Conservation (phyloP, 2,113 vertebrate species). For the Zapornia atra region DNA sequence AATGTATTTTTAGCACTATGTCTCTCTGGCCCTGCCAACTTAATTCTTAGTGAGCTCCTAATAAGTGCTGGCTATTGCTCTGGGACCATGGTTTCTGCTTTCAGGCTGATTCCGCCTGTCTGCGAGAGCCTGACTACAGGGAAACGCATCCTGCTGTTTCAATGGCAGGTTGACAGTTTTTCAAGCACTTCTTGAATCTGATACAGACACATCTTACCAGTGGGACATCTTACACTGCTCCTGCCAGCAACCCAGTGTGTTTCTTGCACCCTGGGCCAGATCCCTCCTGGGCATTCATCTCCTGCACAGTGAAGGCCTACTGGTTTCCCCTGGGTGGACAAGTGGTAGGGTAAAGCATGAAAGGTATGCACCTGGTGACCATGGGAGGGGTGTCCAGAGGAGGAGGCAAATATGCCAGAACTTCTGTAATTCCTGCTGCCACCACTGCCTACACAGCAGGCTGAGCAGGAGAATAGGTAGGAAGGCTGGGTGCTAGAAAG, state of each 20-base stretch:
- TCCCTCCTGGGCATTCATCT: background rate
- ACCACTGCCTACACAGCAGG: background rate
- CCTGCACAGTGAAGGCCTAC: background rate
- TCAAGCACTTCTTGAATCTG: background rate
- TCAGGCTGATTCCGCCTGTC: background rate
- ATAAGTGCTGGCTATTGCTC: background rate
- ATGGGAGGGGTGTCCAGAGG: background rate
- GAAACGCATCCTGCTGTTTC: background rate
- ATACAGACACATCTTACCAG: background rate
- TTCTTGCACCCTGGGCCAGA: background rate
- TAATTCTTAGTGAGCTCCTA: background rate
- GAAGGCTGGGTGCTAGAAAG: background rate
- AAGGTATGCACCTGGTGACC: background rate
- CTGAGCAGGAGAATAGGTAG: background rate
- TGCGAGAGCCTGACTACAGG: background rate
- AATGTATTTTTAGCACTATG: conserved; percentile 1
- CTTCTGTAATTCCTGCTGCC: background rate
- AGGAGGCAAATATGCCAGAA: background rate
- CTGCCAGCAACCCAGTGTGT: rapidly evolving
- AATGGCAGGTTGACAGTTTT: background rate
- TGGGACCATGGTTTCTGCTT: background rate
- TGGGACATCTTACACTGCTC: background rate
- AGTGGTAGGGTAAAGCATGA: background rate
- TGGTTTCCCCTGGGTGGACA: background rate
- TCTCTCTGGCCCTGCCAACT: background rate